Percentiles rank a stretch among this genome's conserved stretches.
These are phyloP conservation scores for Sebastes melanostomus DNA, from an alignment of 2,797 vertebrate genomes.

Conservation along the genomic window DNA sequence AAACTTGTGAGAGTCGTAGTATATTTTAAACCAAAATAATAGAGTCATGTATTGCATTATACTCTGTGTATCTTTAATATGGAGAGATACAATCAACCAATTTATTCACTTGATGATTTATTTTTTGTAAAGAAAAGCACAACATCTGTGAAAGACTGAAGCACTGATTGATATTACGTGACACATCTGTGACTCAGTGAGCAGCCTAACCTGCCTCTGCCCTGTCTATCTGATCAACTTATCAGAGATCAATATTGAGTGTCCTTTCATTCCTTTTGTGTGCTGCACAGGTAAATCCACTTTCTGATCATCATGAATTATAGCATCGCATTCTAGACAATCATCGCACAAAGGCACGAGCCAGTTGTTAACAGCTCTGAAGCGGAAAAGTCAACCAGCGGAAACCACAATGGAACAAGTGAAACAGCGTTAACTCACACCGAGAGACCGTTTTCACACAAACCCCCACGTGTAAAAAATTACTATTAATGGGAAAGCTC, in stretches of 20 bases:
- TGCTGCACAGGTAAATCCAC: conserved; percentile 8
- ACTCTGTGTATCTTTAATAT: too few relatives aligned
- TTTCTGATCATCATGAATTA: conserved; percentile 25
- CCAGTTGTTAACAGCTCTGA: background rate
- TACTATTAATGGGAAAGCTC: background rate
- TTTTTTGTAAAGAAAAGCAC: too few relatives aligned
- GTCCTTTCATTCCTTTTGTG: background rate
- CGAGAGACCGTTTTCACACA: background rate
- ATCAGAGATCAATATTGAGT: background rate
- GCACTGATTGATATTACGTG: too few relatives aligned
- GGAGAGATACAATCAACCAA: too few relatives aligned
- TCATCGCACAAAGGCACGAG: background rate
- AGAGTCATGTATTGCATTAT: too few relatives aligned
- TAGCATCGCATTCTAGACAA: conserved; percentile 4
- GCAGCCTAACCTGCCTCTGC: background rate
- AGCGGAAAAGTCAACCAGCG: background rate
- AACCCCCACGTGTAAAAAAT: background rate
- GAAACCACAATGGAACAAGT: conserved; percentile 40
- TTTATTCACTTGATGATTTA: too few relatives aligned
- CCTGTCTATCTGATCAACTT: background rate
- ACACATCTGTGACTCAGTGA: background rate
- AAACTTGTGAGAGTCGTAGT: too few relatives aligned
- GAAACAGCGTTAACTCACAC: conserved; percentile 22
- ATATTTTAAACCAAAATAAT: too few relatives aligned
- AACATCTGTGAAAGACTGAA: too few relatives aligned